These are phyloP conservation scores for Gymnocypris eckloni DNA, from an alignment of 2,797 vertebrate genomes.

Conservation along the genomic window DNA sequence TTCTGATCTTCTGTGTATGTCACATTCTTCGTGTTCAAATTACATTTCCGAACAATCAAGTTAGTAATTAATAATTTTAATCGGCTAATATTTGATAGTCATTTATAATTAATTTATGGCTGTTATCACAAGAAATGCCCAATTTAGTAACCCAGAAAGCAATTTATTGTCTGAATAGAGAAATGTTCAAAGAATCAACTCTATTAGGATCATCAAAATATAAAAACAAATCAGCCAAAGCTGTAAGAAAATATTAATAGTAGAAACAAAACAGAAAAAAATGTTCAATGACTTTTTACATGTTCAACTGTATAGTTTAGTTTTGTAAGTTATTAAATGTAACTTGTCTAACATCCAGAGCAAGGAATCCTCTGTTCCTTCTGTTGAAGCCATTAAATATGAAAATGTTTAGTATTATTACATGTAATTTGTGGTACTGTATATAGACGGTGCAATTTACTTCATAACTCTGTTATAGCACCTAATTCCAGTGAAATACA, in stretches of 20 bases:
- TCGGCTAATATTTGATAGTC: neutral
- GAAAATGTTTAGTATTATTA: neutral
- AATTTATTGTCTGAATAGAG: neutral
- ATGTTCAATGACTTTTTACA: no score
- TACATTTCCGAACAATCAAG: neutral
- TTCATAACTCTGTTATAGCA: neutral
- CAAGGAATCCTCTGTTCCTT: neutral
- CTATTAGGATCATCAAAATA: neutral
- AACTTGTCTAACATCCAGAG: neutral
- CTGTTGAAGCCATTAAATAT: neutral
- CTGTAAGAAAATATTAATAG: neutral
- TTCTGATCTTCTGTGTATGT: neutral
- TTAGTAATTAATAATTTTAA: neutral
- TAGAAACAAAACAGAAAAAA: neutral
- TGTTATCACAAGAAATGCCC: neutral
- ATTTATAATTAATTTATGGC: neutral
- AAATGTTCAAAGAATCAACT: neutral
- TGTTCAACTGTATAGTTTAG: no score
- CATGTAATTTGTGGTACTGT: neutral
- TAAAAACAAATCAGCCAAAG: neutral
- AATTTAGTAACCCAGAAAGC: neutral
- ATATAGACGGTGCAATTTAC: neutral
- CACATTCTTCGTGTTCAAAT: neutral
- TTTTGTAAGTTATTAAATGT: no score
- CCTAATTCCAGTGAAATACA: neutral